These are phyloP conservation scores for Neomorphus geoffroyi DNA, from an alignment of 2,797 vertebrate species.

Conservation along the genomic window DNA sequence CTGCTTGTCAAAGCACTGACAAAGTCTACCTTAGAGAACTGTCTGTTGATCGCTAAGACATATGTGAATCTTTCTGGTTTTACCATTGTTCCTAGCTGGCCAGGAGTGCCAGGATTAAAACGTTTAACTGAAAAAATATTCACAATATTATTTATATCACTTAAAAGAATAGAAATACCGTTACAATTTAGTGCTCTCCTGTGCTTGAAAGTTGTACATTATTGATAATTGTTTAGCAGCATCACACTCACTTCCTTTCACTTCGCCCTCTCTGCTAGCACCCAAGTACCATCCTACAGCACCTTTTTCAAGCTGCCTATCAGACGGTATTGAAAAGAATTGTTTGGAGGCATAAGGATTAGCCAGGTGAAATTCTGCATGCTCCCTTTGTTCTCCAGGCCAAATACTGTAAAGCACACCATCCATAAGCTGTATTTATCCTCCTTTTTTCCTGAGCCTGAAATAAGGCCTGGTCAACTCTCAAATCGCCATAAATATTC, in stretches of 20 bases:
- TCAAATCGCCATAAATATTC: not conserved
- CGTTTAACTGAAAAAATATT: not conserved
- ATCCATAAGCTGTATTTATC: not conserved
- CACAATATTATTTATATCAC: not conserved
- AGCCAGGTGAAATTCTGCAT: not conserved
- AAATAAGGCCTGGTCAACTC: not conserved
- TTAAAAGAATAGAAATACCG: not conserved
- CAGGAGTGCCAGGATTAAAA: not conserved
- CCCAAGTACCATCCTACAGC: not conserved
- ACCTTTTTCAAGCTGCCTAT: not conserved
- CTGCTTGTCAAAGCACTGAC: constrained; percentile 8
- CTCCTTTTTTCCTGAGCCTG: not conserved
- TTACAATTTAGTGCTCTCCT: not conserved
- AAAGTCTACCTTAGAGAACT: not conserved
- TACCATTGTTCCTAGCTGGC: not conserved
- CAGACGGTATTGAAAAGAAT: not conserved
- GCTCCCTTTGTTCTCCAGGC: not conserved
- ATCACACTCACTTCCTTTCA: not conserved
- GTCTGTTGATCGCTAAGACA: not conserved
- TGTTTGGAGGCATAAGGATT: not conserved
- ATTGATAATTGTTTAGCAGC: not conserved
- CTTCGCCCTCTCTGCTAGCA: not conserved
- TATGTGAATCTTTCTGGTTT: not conserved
- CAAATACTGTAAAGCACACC: not conserved
- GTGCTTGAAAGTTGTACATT: not conserved